These are phyloP conservation scores for Eilema sororculum DNA, from an alignment of 2,888 invertebrate genomes.

Conservation along the genomic window DNA sequence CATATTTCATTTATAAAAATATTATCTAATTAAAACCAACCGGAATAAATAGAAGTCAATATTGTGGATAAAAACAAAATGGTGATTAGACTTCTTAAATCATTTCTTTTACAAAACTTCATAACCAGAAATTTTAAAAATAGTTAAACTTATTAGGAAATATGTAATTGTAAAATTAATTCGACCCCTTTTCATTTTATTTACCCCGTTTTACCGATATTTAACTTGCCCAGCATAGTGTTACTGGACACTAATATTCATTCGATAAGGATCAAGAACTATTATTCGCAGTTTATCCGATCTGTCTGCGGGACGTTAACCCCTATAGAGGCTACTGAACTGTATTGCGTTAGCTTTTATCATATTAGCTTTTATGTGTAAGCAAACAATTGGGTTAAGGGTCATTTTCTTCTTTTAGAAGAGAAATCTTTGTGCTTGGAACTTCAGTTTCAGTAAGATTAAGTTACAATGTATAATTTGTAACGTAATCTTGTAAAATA, in stretches of 20 bases:
- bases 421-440: neutral
- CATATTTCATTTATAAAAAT: neutral
- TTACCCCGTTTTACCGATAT: neutral
- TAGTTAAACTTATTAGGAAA: neutral
- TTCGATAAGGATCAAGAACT: neutral
- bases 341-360: slow-evolving; percentile 4
- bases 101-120: no score
- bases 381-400: slow-evolving; percentile 3
- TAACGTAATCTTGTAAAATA: neutral
- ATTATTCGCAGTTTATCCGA: neutral
- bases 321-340: neutral
- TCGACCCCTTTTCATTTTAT: neutral
- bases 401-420: neutral
- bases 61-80: neutral
- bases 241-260: neutral
- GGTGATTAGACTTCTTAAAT: no score
- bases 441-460: no score
- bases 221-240: neutral
- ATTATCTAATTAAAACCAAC: no score
- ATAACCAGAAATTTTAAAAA: neutral
- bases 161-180: neutral
- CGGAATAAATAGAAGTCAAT: neutral
- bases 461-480: neutral
- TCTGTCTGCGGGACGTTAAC: slow-evolving; percentile 3
- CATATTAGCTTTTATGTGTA: slow-evolving; percentile 12